Evolutionary conservation across 1,140 invertebrate species (phyloP), one percentile per base, ranked within the genome.

Genomic region (Hylyphantes graminicola): DNA sequence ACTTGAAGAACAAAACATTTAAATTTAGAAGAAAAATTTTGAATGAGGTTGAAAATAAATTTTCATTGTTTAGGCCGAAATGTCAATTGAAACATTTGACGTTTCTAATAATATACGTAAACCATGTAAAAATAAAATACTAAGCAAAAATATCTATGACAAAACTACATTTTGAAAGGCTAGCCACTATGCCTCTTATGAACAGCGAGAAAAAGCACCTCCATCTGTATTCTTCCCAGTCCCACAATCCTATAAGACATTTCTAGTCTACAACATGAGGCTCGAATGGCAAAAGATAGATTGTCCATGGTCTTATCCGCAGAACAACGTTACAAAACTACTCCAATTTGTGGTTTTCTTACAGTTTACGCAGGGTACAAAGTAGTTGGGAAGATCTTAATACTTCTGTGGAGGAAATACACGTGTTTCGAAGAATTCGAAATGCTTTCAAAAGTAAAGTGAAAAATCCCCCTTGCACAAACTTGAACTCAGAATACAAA

Each of bases 391-490:
- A 50, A 50, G 74, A 73, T 63, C 57, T 51, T 75, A 74, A 74
- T 83, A 83, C 80, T 75, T 83, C 75, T 63, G 59, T 19, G 70
- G 61, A 83, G 80, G 80, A 83, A 83, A 75, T 83, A 83, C 80
- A 81, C 72, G 61, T 83, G 80, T 83, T 83, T 83, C 80, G 63
- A 35, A 53, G 80, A 83, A 83, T 83, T 83, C 80, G 70, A 83
- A 83, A 83, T 74, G 80, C 80, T 83, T 83, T 83, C 72, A 65
- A 83, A 83, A 83, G 80, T 83, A 55, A 74, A 83, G 72, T 75
- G 57, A 65, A 83, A 73, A 74, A 15, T 19, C 57, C 57, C n/a
- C 10, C 13, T 35, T 35, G 35, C 35, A 35, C 35, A 53, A 81
- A 74, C 70, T 83, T 72, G 51, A 53, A 63, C 50, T 15, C 19